Evolutionary conservation across 1,140 invertebrate species (phyloP), one percentile per base, ranked within the genome.

Genomic region (Drosophila melanogaster): DNA sequence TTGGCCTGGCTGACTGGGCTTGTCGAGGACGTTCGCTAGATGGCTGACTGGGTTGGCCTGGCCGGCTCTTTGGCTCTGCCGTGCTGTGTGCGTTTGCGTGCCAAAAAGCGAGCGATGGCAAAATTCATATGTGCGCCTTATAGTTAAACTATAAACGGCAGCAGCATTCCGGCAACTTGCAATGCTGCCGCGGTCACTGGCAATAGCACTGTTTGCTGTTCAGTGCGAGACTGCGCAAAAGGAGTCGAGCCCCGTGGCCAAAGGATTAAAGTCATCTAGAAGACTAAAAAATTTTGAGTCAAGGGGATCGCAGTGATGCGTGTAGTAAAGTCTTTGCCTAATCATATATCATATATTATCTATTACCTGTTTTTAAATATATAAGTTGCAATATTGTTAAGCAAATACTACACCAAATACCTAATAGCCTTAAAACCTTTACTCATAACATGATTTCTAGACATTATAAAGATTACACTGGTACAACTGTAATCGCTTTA

Each of bases 111-210:
- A 81, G 50, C 78, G 66, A 69, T 56, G 66, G 56, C 30, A 87
- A 87, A 83, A 86, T 77, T 87, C 83, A 73, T 87, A 86, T 87
- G 59, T 64, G 64, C 75, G 70, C 66, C 78, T 83, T 79, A 83
- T 76, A 86, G 79, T 67, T 62, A 83, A 86, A 80, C 79, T 75
- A 73, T 73, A 69, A 70, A 56, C 43, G 55, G 75, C 76, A 55
- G 41, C 76, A 67, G 44, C 77, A 83, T 75, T 83, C 79, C 79
- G 67, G 41, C 67, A 44, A 78, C 54, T 73, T 57, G 57, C 47
- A 75, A 65, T 47, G 50, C 47, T 47, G 22, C 33, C 22, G 55
- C n/a, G 58, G 62, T 15, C 33, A 17, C 26, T 26, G 30, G 7
- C 7, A 14, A 55, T 7, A 8, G 30, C 30, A 30, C 30, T 17